A percentile compares a stretch with the other conserved stretches of the same genome.
Evolutionary conservation across 92 coral and sea anemone genomes (phyloP).

Genomic region (Hydrozoanthus gracilis): DNA sequence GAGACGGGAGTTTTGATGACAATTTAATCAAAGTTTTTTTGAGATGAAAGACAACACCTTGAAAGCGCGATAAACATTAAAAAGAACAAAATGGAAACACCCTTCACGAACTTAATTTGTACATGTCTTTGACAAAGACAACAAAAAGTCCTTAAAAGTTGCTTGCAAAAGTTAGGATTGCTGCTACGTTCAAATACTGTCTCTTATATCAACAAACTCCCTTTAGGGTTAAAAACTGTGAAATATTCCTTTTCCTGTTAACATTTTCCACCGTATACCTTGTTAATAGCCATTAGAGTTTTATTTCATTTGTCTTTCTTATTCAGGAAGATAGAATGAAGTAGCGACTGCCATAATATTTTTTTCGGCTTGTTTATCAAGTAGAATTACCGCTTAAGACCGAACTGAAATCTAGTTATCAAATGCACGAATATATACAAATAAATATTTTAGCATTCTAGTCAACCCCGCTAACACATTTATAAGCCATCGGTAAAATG

Average conservation of each 20-base stretch:
- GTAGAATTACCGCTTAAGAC: neutral
- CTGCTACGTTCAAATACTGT: neutral
- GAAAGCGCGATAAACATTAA: conserved; percentile 15
- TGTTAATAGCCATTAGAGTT: neutral
- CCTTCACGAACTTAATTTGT: conserved; percentile 19
- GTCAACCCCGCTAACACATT: neutral
- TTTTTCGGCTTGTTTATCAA: neutral
- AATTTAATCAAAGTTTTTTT: neutral
- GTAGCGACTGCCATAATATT: neutral
- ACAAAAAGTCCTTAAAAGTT: neutral
- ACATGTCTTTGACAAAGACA: neutral
- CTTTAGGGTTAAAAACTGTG: neutral
- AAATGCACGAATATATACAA: neutral
- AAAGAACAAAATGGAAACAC: conserved; percentile 22
- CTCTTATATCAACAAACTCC: neutral
- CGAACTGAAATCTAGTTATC: neutral
- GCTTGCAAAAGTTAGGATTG: neutral
- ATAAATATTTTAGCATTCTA: neutral
- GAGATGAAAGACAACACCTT: neutral
- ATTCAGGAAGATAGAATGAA: conserved; percentile 1
- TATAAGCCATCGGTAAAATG: neutral
- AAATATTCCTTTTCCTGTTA: neutral
- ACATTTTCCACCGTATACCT: neutral
- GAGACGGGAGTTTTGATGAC: neutral
- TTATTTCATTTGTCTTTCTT: neutral